phyloP scores from a whole-genome alignment of 2,888 invertebrate genomes.

The Troides oblongomaculatus region DNA sequence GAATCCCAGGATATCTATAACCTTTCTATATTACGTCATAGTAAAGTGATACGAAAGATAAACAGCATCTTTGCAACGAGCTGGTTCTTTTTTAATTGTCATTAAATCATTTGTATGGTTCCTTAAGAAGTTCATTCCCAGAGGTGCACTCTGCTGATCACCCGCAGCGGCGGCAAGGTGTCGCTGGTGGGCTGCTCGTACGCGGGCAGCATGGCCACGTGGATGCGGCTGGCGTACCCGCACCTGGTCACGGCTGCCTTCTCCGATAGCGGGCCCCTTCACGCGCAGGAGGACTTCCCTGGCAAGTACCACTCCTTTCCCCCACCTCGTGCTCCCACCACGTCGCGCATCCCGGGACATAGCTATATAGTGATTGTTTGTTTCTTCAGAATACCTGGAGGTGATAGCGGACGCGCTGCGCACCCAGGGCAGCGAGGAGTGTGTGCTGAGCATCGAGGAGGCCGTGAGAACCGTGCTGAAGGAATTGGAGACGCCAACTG shows the following conservation, averaged over 20 bases:
- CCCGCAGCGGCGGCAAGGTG: conserved; percentile 55
- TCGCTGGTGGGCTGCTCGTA: conserved; percentile 81
- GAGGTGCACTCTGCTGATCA: too few relatives aligned
- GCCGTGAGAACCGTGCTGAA: conserved; percentile 56
- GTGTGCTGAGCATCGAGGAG: conserved; percentile 57
- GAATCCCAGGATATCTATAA: too few relatives aligned
- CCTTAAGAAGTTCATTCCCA: too few relatives aligned
- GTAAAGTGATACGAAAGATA: too few relatives aligned
- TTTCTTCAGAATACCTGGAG: conserved; percentile 76
- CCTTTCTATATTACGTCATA: too few relatives aligned
- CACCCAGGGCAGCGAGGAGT: conserved; percentile 59
- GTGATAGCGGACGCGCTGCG: conserved; percentile 70
- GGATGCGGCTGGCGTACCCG: conserved; percentile 80
- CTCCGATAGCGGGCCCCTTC: conserved; percentile 81
- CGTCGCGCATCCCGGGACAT: too few relatives aligned
- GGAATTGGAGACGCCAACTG: conserved; percentile 46
- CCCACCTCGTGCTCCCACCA: too few relatives aligned
- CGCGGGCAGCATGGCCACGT: conserved; percentile 80
- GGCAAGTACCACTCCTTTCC: conserved; percentile 53
- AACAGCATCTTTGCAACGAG: too few relatives aligned
- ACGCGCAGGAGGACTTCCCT: conserved; percentile 79
- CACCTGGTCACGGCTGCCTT: conserved; percentile 79
- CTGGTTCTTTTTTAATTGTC: too few relatives aligned
- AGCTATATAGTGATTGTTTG: too few relatives aligned
- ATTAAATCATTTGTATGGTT: too few relatives aligned